These are phyloP conservation scores for Anthoptus insignis DNA, from an alignment of 2,888 invertebrate genomes.

Conservation along the genomic window DNA sequence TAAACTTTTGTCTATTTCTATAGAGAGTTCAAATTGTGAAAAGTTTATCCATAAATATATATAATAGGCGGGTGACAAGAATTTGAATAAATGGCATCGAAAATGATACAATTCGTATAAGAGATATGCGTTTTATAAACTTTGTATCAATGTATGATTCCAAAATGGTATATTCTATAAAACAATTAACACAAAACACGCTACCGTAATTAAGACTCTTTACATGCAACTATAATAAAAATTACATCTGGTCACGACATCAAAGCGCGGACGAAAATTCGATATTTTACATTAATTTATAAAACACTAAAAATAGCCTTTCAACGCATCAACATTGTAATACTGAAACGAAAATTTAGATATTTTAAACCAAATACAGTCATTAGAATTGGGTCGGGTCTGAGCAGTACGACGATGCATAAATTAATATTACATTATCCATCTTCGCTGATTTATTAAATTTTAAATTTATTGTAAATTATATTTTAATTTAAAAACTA, in stretches of 20 bases:
- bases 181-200: background rate
- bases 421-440: no score
- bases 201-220: slow-evolving; percentile 7
- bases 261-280: slow-evolving; percentile 49
- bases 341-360: slow-evolving; percentile 64
- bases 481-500: no score
- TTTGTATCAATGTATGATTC: no score
- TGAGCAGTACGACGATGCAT: background rate
- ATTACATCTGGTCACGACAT: slow-evolving; percentile 22
- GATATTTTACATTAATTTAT: slow-evolving; percentile 43
- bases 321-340: slow-evolving; percentile 71
- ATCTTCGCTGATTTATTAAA: background rate
- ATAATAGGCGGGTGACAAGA: no score
- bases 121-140: no score
- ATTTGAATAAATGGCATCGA: no score
- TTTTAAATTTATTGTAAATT: no score
- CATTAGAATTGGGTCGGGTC: slow-evolving; percentile 7
- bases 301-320: slow-evolving; percentile 49
- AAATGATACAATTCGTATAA: no score
- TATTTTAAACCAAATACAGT: slow-evolving; percentile 46
- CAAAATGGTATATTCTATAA: no score
- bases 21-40: no score
- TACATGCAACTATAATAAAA: slow-evolving; percentile 9
- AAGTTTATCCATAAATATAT: no score
- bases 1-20: no score